Conservation (phyloP, 2,888 invertebrate species). For the Xanthia icteritia region DNA sequence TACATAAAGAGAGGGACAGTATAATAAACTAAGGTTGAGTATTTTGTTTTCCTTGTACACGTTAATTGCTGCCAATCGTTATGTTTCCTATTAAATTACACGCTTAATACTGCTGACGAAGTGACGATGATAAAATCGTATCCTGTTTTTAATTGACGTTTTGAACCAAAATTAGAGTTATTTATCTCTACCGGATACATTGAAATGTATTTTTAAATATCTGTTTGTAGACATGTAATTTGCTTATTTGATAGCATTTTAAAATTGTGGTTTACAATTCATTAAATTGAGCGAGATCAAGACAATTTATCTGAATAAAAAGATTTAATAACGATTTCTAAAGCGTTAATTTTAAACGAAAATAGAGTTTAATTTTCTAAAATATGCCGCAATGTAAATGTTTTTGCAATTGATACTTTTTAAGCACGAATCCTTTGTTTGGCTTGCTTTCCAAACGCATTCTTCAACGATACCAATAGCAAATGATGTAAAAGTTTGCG, state of each 20-base stretch:
- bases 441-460: conserved; percentile 61
- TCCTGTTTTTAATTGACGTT: conserved; percentile 30
- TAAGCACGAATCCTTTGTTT: conserved; percentile 49
- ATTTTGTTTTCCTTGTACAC: conserved; percentile 9
- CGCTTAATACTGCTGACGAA: not conserved
- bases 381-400: conserved; percentile 14
- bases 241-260: not conserved
- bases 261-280: not conserved
- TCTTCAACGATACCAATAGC: conserved; percentile 56
- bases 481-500: conserved; percentile 72
- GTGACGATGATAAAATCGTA: conserved; percentile 25
- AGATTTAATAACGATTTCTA: not conserved
- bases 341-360: no score
- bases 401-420: conserved; percentile 18
- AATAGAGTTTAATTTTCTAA: no score
- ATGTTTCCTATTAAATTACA: not conserved
- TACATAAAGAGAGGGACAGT: not conserved
- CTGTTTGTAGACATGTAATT: not conserved
- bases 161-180: conserved; percentile 2
- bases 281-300: not conserved
- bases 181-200: conserved; percentile 33
- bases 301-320: conserved; percentile 8
- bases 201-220: not conserved
- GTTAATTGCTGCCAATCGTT: not conserved
- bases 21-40: not conserved